Base-by-base conservation (phyloP, 2,797 vertebrate genomes). In the Bradypodion ventrale region DNA sequence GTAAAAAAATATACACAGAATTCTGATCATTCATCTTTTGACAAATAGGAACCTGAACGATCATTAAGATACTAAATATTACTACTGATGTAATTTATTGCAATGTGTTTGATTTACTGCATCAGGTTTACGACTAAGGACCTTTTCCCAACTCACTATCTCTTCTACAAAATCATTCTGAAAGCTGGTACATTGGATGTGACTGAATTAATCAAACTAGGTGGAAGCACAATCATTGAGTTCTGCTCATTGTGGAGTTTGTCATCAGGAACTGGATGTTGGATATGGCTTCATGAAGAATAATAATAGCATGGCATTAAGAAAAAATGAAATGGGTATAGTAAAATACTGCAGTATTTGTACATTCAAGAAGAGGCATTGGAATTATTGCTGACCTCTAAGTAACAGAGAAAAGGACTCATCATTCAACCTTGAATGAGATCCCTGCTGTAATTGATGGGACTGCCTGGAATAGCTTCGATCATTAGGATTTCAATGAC, bases 401-500 rank as follows among this genome's bases (percentile, higher is more conserved):
- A 93, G 88, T 86, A 93, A 84, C 35, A 87, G 72, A 89, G 87
- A 89, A 89, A 88, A 85, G 85, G 84, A 62, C 75, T 94, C 85
- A 92, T 92, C 81, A 37, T 86, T 94, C 91, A 90, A 29, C 63
- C 73, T 62, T 65, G 88, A 93, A 93, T 92, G 85, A 92, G 88
- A 87, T 88, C 74, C 49, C 46, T 85, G 2, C 87, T 85, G 12
- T 86, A 95, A 94, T 80, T 90, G 87, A 94, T 93, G 87, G 69
- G 75, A 83, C 74, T 75, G 91, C 82, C 75, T 87, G 88, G 93
- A 93, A 93, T 78, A 82, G 42, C 85, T 94, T 87, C 0, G 1
- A 95, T 94, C 90, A 88, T 94, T 93, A 93, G 59, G 62, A 69
- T 90, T 92, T 77, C 90, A 90, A 90, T 91, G 90, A 80, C 76